Evolutionary conservation across 1,140 invertebrate species (phyloP), one percentile per base, ranked within the genome.

Genomic region (Rhynchophorus ferrugineus): DNA sequence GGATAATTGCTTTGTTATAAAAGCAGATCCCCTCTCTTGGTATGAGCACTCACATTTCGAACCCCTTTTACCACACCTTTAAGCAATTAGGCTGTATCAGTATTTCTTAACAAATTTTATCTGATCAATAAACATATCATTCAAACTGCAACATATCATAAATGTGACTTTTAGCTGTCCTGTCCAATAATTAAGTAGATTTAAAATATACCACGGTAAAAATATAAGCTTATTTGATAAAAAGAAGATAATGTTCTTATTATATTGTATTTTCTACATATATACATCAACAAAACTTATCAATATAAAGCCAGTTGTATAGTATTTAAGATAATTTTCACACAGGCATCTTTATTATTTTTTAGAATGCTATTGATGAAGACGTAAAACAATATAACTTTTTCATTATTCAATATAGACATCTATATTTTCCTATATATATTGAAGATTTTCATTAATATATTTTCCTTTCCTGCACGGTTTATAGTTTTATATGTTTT

Each of bases 151-250:
- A 64, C 62, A 64, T 66, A 64, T 64, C 62, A 61, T 62, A 54
- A 56, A 59, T 62, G 62, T 64, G 63, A 64, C 63, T 65, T 41
- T 65, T 57, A 62, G 62, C 62, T 66, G 64, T 68, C 58, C 59
- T 66, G 64, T 68, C 64, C 64, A 65, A 65, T 66, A 66, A 63
- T 54, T 59, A 63, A 45, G 45, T 61, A 61, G 57, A 56, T 37
- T 53, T 53, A 55, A 61, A 53, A 57, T 56, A 48, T 49, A 60
- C 54, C 44, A 33, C 58, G 46, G 35, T 43, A 45, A 44, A 49
- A 44, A 54, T 49, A 48, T 38, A 59, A 55, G 37, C 43, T 43
- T 59, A 49, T 57, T 60, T 59, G 58, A 58, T 57, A 63, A 6
- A 29, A 29, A 29, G 11, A 29, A n/a, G n/a, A 49, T 49, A 24